phyloP scores from a whole-genome alignment of 2,797 vertebrate genomes.

The Eulemur mongoz region DNA sequence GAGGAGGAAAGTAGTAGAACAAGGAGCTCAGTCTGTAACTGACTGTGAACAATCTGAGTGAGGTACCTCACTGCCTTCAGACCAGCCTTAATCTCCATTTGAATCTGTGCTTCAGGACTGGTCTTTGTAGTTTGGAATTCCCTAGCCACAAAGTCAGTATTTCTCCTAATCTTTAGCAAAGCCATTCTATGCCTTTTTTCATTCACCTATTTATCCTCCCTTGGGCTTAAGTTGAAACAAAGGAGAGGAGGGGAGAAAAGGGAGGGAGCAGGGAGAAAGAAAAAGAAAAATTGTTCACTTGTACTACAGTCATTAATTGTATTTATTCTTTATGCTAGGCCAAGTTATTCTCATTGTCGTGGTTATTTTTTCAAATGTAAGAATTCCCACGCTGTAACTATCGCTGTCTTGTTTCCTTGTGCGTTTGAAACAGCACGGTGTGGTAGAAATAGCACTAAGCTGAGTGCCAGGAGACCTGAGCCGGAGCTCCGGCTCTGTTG shows the following conservation, averaged over 20 bases:
- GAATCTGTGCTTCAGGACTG: slow-evolving; percentile 23
- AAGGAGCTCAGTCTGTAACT: too few relatives aligned
- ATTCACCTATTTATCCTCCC: background rate
- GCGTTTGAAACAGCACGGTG: background rate
- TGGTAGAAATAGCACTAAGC: background rate
- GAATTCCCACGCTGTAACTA: background rate
- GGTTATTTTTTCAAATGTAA: background rate
- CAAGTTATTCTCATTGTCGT: background rate
- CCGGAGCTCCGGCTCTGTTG: background rate
- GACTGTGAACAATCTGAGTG: too few relatives aligned
- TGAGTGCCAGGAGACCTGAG: background rate
- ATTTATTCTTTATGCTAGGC: background rate
- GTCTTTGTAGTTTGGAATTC: slow-evolving; percentile 44
- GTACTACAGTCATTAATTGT: background rate
- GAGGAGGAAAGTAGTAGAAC: too few relatives aligned
- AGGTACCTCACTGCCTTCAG: too few relatives aligned
- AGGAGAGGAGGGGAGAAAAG: background rate
- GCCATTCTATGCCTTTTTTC: background rate
- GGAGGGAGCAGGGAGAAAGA: background rate
- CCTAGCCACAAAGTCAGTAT: slow-evolving; percentile 1
- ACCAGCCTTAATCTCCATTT: background rate
- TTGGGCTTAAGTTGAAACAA: background rate
- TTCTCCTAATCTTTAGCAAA: background rate
- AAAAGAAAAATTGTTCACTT: background rate
- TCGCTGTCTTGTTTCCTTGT: background rate